Evolutionary conservation across 2,797 vertebrate genomes (phyloP), one percentile per base, ranked within the genome.

Genomic region (Chaenodraco wilsoni): DNA sequence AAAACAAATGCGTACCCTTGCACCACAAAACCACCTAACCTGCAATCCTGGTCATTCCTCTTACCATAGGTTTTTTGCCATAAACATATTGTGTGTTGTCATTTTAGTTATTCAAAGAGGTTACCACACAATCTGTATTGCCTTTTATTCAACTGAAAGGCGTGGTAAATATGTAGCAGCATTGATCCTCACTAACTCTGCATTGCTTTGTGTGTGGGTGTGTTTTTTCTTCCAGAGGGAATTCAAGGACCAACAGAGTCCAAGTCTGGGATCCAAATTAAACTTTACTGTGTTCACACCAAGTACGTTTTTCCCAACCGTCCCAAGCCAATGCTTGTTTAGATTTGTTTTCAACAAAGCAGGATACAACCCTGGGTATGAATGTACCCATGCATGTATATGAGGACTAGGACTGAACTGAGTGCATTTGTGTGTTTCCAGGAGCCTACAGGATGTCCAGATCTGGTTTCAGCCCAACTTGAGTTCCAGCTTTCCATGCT

Each of bases 221-320:
- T 27, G 27, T 27, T 5, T 67, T 75, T 65, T 3, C 52, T 91
- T 93, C 12, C 90, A 99, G 98, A 99, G 82, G 96, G 96, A 66
- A 79, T 85, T 65, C 96, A 97, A 52, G 97, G 97, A 84, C 86
- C 93, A 15, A 86, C 96, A 21, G 97, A 97, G 78, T 97, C 96
- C 7, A 96, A 96, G 72, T 96, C 96, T 0, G 97, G 97, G 2
- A 97, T 99, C 76, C 96, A 98, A 82, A 99, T 99, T 89, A 99
- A 99, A 87, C 96, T 99, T 52, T 99, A 97, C 90, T 99, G 98
- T 81, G 97, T 99, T 66, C 98, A 99, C 88, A 98, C 98, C 59
- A 99, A 99, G 98, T 99, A 90, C 96, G 97, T 95, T 68, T 72
- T n/a, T n/a, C n/a, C n/a, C n/a, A n/a, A n/a, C n/a, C n/a, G n/a